These are phyloP conservation scores for Apostichopus japonicus DNA, from an alignment of 35 echinoderm and acorn worm genomes.

Conservation along the genomic window DNA sequence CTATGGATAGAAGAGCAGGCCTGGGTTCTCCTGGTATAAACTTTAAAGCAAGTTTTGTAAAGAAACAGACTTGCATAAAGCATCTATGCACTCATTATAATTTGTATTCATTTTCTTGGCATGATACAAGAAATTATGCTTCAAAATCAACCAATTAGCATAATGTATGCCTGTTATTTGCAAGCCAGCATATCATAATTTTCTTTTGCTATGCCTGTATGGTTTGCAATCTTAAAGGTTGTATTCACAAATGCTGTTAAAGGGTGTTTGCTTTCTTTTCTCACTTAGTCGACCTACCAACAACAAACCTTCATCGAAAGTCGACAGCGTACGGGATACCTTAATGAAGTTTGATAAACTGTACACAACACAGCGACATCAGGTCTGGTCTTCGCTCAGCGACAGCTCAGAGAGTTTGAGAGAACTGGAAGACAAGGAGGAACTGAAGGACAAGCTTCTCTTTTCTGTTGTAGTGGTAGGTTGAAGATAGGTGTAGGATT, in stretches of 20 bases:
- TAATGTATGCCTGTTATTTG: too few relatives aligned
- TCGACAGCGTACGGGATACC: conserved; percentile 41
- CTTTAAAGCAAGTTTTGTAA: too few relatives aligned
- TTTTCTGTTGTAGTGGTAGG: conserved; percentile 77
- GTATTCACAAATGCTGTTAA: neutral
- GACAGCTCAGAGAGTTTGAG: conserved; percentile 27
- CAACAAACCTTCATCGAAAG: conserved; percentile 21
- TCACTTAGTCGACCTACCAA: conserved; percentile 3
- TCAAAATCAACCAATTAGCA: too few relatives aligned
- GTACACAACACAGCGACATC: conserved; percentile 54
- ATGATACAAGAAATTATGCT: too few relatives aligned
- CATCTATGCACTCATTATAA: too few relatives aligned
- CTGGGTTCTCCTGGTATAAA: too few relatives aligned
- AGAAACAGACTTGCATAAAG: too few relatives aligned
- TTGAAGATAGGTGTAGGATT: neutral
- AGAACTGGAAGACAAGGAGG: conserved; percentile 63
- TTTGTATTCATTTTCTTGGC: too few relatives aligned
- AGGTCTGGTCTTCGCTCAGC: conserved; percentile 54
- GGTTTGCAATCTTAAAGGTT: neutral
- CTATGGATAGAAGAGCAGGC: too few relatives aligned
- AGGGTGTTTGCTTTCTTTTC: neutral
- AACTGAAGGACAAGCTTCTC: conserved; percentile 64
- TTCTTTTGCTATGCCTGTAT: too few relatives aligned
- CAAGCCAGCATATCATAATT: too few relatives aligned
- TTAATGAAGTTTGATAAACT: conserved; percentile 61